Evolutionary conservation across 2,797 vertebrate genomes (phyloP).

Genomic region (Enteromius thamalakanensis): DNA sequence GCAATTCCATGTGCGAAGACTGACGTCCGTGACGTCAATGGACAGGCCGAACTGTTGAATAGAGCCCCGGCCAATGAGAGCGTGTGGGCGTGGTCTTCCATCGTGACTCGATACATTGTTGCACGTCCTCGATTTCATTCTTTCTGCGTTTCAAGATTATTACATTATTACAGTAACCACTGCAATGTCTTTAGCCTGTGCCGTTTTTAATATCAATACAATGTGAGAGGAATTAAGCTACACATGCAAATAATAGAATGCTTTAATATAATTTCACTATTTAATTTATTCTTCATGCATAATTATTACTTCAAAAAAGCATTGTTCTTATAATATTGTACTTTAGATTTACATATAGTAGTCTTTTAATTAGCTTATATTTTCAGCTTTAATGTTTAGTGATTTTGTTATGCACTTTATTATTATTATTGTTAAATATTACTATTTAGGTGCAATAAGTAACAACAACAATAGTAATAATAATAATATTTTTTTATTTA

Average conservation of each 20-base stretch:
- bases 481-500: too few relatives aligned
- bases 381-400: background rate
- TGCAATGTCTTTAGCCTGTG: background rate
- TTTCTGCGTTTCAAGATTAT: slow-evolving; percentile 4
- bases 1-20: slow-evolving; percentile 72
- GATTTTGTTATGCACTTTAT: background rate
- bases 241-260: background rate
- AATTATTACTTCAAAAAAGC: background rate
- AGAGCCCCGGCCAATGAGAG: slow-evolving; percentile 43
- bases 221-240: background rate
- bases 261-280: background rate
- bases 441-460: too few relatives aligned
- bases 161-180: background rate
- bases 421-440: background rate
- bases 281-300: background rate
- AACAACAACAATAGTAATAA: too few relatives aligned
- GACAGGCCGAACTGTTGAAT: slow-evolving; percentile 37
- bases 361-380: background rate
- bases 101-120: background rate
- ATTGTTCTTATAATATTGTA: background rate
- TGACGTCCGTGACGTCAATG: slow-evolving; percentile 71
- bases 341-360: too few relatives aligned
- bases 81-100: slow-evolving; percentile 11
- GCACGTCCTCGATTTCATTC: background rate
- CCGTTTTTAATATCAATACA: background rate